These are phyloP conservation scores for Trachymyrmex septentrionalis DNA, from an alignment of 1,140 invertebrate species.

Conservation along the genomic window DNA sequence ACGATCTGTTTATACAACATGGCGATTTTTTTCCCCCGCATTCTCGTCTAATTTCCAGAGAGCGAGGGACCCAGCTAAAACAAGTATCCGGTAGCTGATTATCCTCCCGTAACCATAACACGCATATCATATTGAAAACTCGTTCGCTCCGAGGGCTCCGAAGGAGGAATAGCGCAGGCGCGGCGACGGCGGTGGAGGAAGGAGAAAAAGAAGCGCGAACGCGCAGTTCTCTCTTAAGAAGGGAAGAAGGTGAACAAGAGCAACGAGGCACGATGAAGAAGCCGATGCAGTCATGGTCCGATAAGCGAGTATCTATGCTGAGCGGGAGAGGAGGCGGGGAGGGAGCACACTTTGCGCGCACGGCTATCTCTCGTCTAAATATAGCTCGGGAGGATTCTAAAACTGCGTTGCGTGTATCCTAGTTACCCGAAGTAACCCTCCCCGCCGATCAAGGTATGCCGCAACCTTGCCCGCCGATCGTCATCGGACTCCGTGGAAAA, in stretches of 20 bases:
- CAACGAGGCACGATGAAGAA: slow-evolving; percentile 67
- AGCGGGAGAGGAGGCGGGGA: background rate
- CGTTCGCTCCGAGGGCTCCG: slow-evolving; percentile 40
- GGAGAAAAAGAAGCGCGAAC: slow-evolving; percentile 13
- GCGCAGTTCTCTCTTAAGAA: slow-evolving; percentile 40
- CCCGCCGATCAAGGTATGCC: background rate
- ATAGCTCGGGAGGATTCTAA: slow-evolving; percentile 75
- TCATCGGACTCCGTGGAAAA: slow-evolving; percentile 19
- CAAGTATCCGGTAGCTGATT: slow-evolving; percentile 75
- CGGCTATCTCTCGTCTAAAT: slow-evolving; percentile 79
- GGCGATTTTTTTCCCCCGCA: slow-evolving; percentile 57
- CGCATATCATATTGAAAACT: slow-evolving; percentile 69
- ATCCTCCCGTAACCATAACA: slow-evolving; percentile 74
- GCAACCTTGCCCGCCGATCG: slow-evolving; percentile 36
- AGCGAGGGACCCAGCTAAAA: slow-evolving; percentile 56
- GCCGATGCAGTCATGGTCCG: slow-evolving; percentile 78
- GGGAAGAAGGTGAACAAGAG: slow-evolving; percentile 63
- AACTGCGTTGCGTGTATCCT: slow-evolving; percentile 73
- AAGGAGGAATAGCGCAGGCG: background rate
- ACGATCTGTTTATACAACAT: slow-evolving; percentile 61
- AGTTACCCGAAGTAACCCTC: slow-evolving; percentile 52
- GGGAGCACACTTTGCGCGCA: slow-evolving; percentile 75
- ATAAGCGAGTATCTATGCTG: slow-evolving; percentile 77
- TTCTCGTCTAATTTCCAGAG: slow-evolving; percentile 69
- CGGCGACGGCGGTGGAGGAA: background rate